These are phyloP conservation scores for Drosophila mulleri DNA, from an alignment of 2,888 invertebrate genomes.

Conservation along the genomic window DNA sequence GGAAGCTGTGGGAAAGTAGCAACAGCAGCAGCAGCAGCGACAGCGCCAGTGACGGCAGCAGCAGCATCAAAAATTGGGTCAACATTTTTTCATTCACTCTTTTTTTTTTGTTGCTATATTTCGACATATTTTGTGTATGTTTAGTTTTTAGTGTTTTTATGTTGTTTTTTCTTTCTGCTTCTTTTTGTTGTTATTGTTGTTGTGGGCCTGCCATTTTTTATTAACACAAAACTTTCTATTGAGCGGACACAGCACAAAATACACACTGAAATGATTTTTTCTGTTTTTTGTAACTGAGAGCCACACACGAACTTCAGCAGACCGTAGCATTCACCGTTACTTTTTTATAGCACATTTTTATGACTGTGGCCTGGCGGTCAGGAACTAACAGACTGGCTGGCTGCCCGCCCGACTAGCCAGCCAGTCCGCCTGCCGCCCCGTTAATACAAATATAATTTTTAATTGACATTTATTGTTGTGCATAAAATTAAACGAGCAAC, in stretches of 20 bases:
- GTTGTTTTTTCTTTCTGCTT: conserved; percentile 37
- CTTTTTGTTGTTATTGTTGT: conserved; percentile 17
- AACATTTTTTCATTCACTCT: conserved; percentile 84
- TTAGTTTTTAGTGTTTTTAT: conserved; percentile 68
- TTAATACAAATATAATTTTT: conserved; percentile 67
- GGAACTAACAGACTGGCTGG: conserved; percentile 19
- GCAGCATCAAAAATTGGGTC: conserved; percentile 82
- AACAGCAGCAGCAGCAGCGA: conserved; percentile 16
- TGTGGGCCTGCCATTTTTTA: conserved; percentile 63
- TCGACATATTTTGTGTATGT: conserved; percentile 76
- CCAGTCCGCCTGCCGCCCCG: conserved; percentile 28
- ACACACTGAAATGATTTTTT: conserved; percentile 37
- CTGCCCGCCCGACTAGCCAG: background rate
- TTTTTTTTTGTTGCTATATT: conserved; percentile 69
- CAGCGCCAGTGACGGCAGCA: conserved; percentile 23
- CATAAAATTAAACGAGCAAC: conserved; percentile 51
- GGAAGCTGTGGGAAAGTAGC: conserved; percentile 76
- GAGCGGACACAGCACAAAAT: conserved; percentile 54
- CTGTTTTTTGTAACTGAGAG: conserved; percentile 42
- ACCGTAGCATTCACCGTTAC: conserved; percentile 76
- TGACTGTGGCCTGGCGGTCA: conserved; percentile 49
- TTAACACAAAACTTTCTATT: conserved; percentile 78
- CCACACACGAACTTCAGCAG: conserved; percentile 77
- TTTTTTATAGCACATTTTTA: conserved; percentile 75
- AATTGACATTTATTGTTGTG: conserved; percentile 73